Conservation (phyloP, 1,140 invertebrate genomes). For the Ruditapes philippinarum region DNA sequence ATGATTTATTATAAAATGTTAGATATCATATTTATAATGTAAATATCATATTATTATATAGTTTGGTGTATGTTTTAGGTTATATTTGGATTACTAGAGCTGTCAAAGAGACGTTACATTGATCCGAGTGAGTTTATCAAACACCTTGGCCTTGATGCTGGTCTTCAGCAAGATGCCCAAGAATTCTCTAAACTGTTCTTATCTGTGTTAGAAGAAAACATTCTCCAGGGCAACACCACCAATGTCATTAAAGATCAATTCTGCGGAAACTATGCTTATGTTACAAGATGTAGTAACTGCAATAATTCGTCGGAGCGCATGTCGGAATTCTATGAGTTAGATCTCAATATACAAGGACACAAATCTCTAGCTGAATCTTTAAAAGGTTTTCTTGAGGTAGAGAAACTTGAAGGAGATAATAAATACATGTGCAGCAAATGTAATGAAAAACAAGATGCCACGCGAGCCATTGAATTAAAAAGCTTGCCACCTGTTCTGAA, state of each 20-base stretch:
- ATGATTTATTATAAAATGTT: too few species aligned
- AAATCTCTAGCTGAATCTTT: conserved; percentile 89
- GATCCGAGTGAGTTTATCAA: conserved; percentile 90
- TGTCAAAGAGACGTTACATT: conserved; percentile 88
- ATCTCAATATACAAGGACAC: conserved; percentile 89
- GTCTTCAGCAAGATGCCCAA: conserved; percentile 91
- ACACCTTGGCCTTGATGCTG: conserved; percentile 90
- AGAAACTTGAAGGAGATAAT: conserved; percentile 90
- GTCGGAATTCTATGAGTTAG: conserved; percentile 91
- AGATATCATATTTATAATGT: too few species aligned
- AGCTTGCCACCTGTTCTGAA: conserved; percentile 91
- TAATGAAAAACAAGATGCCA: conserved; percentile 90
- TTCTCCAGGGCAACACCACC: conserved; percentile 82
- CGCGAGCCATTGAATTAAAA: conserved; percentile 89
- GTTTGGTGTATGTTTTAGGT: too few species aligned
- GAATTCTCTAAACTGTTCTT: conserved; percentile 92
- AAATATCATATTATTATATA: too few species aligned
- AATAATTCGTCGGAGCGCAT: conserved; percentile 88
- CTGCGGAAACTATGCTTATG: conserved; percentile 90
- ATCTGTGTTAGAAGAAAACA: conserved; percentile 88
- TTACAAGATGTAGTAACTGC: conserved; percentile 90
- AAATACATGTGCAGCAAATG: conserved; percentile 90
- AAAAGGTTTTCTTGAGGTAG: conserved; percentile 90
- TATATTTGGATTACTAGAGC: conserved; percentile 91
- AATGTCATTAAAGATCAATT: conserved; percentile 90